These are phyloP conservation scores for Drosophila sucinea DNA, from an alignment of 1,140 invertebrate species.

Conservation along the genomic window DNA sequence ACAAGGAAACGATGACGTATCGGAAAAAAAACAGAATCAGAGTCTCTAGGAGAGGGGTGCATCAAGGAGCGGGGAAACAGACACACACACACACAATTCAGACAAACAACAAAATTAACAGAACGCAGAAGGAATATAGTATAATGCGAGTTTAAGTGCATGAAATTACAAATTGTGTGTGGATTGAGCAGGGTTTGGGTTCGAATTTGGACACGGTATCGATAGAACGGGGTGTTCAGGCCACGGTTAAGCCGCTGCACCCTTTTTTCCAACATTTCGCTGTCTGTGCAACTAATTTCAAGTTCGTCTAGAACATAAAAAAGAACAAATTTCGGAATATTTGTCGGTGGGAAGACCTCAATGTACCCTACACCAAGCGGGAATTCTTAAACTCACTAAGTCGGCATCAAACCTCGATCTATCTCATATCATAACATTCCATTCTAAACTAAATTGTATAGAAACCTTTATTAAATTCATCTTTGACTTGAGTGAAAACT, in stretches of 20 bases:
- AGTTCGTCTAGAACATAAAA: slow-evolving; percentile 21
- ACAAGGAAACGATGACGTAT: slow-evolving; percentile 68
- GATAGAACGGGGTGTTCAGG: slow-evolving; percentile 8
- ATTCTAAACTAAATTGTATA: background rate
- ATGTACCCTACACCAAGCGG: background rate
- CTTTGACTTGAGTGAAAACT: no score
- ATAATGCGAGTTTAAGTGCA: slow-evolving; percentile 80
- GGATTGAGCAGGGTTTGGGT: slow-evolving; percentile 22
- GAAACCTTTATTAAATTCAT: no score
- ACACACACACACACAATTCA: slow-evolving; percentile 44
- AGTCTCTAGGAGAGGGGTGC: slow-evolving; percentile 25
- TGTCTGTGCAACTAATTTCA: slow-evolving; percentile 56
- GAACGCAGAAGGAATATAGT: slow-evolving; percentile 49
- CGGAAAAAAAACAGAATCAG: slow-evolving; percentile 46
- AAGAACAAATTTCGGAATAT: slow-evolving; percentile 2
- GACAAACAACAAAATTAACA: slow-evolving; percentile 76
- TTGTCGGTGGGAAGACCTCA: background rate
- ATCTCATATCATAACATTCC: no score
- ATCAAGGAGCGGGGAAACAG: slow-evolving; percentile 18
- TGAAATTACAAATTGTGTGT: slow-evolving; percentile 70
- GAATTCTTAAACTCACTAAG: no score
- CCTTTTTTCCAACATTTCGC: slow-evolving; percentile 43
- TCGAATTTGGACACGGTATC: slow-evolving; percentile 4
- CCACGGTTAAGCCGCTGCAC: slow-evolving; percentile 42
- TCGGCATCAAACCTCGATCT: background rate